Percentiles rank a stretch among this genome's conserved stretches.
Conservation (phyloP, 2,113 vertebrate genomes). For the Megaceryle maxima region DNA sequence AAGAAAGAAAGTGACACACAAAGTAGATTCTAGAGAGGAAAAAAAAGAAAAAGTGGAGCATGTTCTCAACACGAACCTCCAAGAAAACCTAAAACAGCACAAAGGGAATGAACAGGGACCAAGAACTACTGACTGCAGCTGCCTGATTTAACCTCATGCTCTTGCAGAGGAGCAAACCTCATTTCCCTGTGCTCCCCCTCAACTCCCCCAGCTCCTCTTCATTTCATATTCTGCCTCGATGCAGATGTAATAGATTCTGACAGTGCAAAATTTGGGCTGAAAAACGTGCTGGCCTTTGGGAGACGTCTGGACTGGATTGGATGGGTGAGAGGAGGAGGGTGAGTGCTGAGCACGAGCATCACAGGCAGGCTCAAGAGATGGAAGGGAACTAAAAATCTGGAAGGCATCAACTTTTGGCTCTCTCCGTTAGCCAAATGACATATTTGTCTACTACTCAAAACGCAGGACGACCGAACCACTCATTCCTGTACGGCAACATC, state of each 20-base stretch:
- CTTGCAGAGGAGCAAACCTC: not conserved
- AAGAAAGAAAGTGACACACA: not conserved
- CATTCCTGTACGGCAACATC: not conserved
- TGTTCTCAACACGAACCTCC: not conserved
- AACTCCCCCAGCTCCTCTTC: not conserved
- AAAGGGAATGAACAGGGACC: not conserved
- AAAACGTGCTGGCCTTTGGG: conserved; percentile 16
- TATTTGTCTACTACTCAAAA: not conserved
- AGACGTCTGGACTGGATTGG: not conserved
- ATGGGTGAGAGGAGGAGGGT: not conserved
- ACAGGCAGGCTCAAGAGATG: rapidly evolving
- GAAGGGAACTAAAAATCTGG: not conserved
- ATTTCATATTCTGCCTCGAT: not conserved
- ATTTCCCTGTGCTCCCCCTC: not conserved
- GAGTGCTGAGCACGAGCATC: rapidly evolving
- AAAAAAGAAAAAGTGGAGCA: not conserved
- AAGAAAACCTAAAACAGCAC: not conserved
- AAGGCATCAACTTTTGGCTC: not conserved
- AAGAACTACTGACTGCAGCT: not conserved
- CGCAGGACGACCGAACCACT: not conserved
- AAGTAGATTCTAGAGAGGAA: conserved; percentile 33
- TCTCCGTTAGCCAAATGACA: not conserved
- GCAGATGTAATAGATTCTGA: conserved; percentile 23
- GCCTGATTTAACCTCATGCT: not conserved
- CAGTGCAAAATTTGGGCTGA: conserved; percentile 33